Percentiles rank a stretch among this genome's conserved stretches.
These are phyloP conservation scores for Bombyx huttoni DNA, from an alignment of 2,888 invertebrate species.

Conservation along the genomic window DNA sequence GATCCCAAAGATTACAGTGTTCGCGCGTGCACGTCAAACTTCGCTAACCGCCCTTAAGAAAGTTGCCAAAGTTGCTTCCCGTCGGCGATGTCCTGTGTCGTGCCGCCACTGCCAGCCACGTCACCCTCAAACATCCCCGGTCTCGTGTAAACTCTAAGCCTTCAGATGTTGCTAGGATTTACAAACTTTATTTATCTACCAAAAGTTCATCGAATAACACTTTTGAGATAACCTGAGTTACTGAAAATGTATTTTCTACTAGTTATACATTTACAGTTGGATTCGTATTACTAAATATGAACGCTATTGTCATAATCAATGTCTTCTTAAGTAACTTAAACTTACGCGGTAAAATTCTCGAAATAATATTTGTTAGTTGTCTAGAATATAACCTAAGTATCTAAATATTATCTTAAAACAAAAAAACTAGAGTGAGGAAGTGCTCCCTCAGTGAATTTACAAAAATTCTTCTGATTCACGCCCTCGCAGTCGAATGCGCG, in stretches of 20 bases:
- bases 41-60: constrained; percentile 67
- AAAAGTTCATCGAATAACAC: constrained; percentile 24
- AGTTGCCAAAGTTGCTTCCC: constrained; percentile 63
- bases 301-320: too few relatives aligned
- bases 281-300: too few relatives aligned
- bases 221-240: constrained; percentile 13
- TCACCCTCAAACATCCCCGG: constrained; percentile 38
- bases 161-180: constrained; percentile 64
- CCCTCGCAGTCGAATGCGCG: constrained; percentile 48
- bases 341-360: too few relatives aligned
- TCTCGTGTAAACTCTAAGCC: constrained; percentile 66
- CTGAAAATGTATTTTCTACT: neutral
- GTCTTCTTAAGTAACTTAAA: too few relatives aligned
- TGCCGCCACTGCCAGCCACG: constrained; percentile 14
- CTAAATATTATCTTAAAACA: too few relatives aligned
- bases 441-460: neutral
- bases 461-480: constrained; percentile 16
- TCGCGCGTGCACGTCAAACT: constrained; percentile 66
- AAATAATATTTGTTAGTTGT: too few relatives aligned
- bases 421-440: neutral
- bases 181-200: constrained; percentile 53
- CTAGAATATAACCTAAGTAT: too few relatives aligned
- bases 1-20: constrained; percentile 62
- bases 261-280: too few relatives aligned
- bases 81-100: constrained; percentile 53